Conservation (phyloP, 92 coral and sea anemone species). For the Phenganax marumi region DNA sequence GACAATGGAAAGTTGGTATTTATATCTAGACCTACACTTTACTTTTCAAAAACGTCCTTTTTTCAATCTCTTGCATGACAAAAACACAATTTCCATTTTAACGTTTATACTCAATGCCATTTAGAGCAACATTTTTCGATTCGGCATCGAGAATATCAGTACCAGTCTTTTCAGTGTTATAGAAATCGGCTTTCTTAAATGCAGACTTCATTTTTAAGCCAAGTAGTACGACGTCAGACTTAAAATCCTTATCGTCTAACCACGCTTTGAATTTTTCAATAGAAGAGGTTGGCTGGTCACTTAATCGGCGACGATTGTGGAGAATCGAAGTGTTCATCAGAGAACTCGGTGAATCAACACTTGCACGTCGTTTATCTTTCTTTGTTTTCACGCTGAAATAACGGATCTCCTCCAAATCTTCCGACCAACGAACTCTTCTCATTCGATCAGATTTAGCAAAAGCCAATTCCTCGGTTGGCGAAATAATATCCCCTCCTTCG, state of each 20-base stretch:
- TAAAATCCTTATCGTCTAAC: conserved; percentile 33
- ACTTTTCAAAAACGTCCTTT: too few species aligned
- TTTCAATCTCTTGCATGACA: too few species aligned
- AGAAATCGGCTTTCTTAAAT: conserved; percentile 24
- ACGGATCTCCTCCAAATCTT: conserved; percentile 38
- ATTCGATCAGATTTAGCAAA: conserved; percentile 34
- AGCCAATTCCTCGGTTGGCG: conserved; percentile 27
- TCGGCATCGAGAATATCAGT: conserved; percentile 7
- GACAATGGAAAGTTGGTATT: too few species aligned
- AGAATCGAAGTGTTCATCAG: background rate
- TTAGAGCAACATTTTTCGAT: conserved; percentile 18
- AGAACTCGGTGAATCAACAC: background rate
- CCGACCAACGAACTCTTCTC: conserved; percentile 40
- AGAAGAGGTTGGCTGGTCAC: conserved; percentile 13
- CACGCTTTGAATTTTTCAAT: conserved; percentile 24
- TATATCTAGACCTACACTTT: too few species aligned
- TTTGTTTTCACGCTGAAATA: conserved; percentile 30
- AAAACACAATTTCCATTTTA: background rate
- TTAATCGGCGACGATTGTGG: conserved; percentile 19
- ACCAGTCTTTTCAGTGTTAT: conserved; percentile 20
- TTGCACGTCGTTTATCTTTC: conserved; percentile 21
- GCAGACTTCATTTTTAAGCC: conserved; percentile 36
- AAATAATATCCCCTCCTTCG: background rate
- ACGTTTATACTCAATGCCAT: conserved; percentile 33
- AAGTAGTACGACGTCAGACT: conserved; percentile 28